These are phyloP conservation scores for Aphaenogaster floridana DNA, from an alignment of 1,140 invertebrate species.

Conservation along the genomic window DNA sequence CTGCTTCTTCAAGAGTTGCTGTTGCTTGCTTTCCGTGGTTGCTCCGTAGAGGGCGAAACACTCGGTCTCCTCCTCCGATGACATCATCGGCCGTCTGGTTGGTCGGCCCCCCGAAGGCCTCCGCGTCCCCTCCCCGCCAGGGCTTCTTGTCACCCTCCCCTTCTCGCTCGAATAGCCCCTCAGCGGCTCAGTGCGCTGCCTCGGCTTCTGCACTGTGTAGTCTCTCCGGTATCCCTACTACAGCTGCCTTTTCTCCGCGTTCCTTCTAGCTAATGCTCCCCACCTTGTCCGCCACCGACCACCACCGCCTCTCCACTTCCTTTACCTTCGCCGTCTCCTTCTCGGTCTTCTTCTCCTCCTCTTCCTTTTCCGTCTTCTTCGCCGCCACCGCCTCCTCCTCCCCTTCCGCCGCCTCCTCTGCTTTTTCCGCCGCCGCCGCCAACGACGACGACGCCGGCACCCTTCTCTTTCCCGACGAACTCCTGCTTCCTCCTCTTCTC, in stretches of 20 bases:
- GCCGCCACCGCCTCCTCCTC: not conserved
- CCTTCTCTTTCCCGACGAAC: slow-evolving; percentile 65
- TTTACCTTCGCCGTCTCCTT: slow-evolving; percentile 62
- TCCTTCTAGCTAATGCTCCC: slow-evolving; percentile 72
- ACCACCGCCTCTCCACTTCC: slow-evolving; percentile 60
- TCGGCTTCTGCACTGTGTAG: slow-evolving; percentile 75
- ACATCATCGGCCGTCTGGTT: slow-evolving; percentile 93
- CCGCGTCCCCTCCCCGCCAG: slow-evolving; percentile 86
- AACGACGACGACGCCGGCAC: slow-evolving; percentile 75
- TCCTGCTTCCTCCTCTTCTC: slow-evolving; percentile 75
- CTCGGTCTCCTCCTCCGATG: slow-evolving; percentile 97
- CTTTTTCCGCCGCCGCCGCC: slow-evolving; percentile 66
- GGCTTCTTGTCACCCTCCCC: slow-evolving; percentile 86
- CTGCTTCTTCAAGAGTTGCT: slow-evolving; percentile 94
- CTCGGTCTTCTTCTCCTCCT: slow-evolving; percentile 56
- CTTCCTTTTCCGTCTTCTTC: slow-evolving; percentile 13
- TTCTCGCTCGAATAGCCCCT: slow-evolving; percentile 86
- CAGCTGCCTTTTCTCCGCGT: slow-evolving; percentile 66
- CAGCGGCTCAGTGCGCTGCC: slow-evolving; percentile 83
- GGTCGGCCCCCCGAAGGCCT: slow-evolving; percentile 87
- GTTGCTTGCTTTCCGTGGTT: slow-evolving; percentile 87
- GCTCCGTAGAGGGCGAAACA: slow-evolving; percentile 95
- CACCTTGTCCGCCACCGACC: slow-evolving; percentile 58
- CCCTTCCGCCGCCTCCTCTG: slow-evolving; percentile 52
- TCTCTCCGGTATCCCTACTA: slow-evolving; percentile 75